Percentiles rank a stretch among this genome's conserved stretches.
These are phyloP conservation scores for Sepioteuthis lessoniana DNA, from an alignment of 2,888 invertebrate species.

Conservation along the genomic window DNA sequence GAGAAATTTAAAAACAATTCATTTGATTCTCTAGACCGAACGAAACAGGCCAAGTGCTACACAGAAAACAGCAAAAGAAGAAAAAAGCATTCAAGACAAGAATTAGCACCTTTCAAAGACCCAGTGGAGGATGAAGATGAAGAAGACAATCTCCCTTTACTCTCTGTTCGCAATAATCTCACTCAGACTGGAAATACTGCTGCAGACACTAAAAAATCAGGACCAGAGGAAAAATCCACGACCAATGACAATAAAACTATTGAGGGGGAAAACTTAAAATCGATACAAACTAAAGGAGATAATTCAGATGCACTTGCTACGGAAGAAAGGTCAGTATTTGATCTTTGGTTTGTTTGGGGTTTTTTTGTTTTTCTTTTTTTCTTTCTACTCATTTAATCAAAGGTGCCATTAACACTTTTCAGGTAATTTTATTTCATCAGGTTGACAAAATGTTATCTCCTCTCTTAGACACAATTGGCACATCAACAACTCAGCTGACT, in stretches of 20 bases:
- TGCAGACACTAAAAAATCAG: not conserved
- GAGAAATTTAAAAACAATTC: not conserved
- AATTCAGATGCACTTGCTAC: not conserved
- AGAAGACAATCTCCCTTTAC: conserved; percentile 40
- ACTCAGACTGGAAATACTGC: not conserved
- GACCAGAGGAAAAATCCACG: not conserved
- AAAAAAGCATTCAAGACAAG: not conserved
- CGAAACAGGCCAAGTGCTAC: not conserved
- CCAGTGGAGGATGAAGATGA: not conserved
- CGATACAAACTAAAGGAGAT: not conserved
- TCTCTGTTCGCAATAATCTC: conserved; percentile 25
- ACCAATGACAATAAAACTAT: not conserved
- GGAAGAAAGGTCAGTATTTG: not conserved
- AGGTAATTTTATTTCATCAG: not conserved
- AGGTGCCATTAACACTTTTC: not conserved
- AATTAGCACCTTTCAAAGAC: not conserved
- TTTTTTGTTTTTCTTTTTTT: not conserved
- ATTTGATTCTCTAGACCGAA: not conserved
- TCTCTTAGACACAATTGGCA: too few relatives aligned
- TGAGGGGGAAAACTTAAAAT: not conserved
- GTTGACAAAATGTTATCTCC: too few relatives aligned
- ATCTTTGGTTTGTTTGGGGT: too few relatives aligned
- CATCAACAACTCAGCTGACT: too few relatives aligned
- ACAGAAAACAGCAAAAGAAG: conserved; percentile 17
- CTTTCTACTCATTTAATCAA: not conserved